phyloP scores from a whole-genome alignment of 2,797 vertebrate genomes.

The Caiman crocodilus region DNA sequence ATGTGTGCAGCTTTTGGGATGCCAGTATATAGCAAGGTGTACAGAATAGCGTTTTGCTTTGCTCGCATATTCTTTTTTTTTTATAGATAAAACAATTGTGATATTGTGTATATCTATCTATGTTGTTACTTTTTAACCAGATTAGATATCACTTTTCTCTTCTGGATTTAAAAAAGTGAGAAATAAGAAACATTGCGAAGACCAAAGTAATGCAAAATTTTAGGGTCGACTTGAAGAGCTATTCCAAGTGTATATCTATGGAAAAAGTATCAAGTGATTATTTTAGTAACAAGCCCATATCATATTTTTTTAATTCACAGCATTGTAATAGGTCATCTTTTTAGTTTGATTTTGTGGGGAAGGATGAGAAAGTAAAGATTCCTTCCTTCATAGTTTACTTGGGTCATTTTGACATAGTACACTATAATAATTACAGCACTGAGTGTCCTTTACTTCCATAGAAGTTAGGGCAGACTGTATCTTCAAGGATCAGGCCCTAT shows the following conservation, averaged over 20 bases:
- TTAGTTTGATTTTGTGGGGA: neutral
- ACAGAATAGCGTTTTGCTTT: neutral
- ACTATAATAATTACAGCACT: neutral
- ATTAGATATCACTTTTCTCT: neutral
- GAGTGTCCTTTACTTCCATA: neutral
- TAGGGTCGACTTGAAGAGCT: neutral
- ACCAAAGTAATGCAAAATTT: fast-evolving
- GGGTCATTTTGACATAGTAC: no score
- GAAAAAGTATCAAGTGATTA: neutral
- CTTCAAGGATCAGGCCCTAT: neutral
- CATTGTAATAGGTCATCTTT: neutral
- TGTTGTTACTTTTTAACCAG: neutral
- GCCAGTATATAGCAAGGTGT: neutral
- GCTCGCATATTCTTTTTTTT: neutral
- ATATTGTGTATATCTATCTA: neutral
- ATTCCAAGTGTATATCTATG: neutral
- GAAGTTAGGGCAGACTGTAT: neutral
- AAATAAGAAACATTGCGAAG: neutral
- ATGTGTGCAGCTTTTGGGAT: fast-evolving
- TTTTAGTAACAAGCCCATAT: neutral
- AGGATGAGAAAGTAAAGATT: neutral
- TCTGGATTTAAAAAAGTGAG: neutral
- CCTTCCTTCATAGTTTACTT: neutral
- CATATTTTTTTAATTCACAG: neutral
- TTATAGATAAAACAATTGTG: no score